Base-by-base conservation (phyloP, 2,113 vertebrate genomes). In the Neomonachus schauinslandi region DNA sequence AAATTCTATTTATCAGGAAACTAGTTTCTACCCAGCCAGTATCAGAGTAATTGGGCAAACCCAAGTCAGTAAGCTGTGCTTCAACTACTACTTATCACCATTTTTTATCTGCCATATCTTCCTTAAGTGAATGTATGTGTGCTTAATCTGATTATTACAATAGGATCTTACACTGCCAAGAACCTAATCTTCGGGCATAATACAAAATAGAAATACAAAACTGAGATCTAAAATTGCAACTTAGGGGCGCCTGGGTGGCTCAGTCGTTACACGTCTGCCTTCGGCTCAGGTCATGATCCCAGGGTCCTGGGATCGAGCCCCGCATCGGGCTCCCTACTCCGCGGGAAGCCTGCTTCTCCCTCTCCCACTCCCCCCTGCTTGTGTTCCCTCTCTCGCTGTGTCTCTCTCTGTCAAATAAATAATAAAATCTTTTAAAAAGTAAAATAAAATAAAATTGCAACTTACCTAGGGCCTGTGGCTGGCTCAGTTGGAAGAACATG, bases 171-270 rank as follows among this genome's bases (percentile, higher is more conserved):
- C 42, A 91, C 39, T 93, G 21, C 79, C 79, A 97, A 98, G 57
- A 89, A 97, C 19, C 53, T 95, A 95, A 91, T 94, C 71, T 91
- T 93, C 88, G 81, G 21, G 53, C 46, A 93, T 72, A 92, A 95
- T 76, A 97, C 24, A 87, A 97, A 94, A 95, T 74, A 46, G 51
- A 97, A 94, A 95, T 80, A 46, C 59, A 83, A 95, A 95, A 84
- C 33, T 72, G 55, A 81, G 24, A 92, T 71, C 69, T 87, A 84
- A 93, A 96, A 92, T 39, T 89, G 55, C 18, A 97, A 96, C 19
- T 93, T 93, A 89, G 36, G 36, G 71, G 21, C 19, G 4, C 36
- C 3, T 39, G 39, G 71, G 21, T 72, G 71, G 71, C 26, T 63
- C 61, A 63, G 61, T 28, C 28, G 5, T 42, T 42, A 42, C 4